These are phyloP conservation scores for Peromyscus maniculatus DNA, from an alignment of 2,113 vertebrate species.

Conservation along the genomic window DNA sequence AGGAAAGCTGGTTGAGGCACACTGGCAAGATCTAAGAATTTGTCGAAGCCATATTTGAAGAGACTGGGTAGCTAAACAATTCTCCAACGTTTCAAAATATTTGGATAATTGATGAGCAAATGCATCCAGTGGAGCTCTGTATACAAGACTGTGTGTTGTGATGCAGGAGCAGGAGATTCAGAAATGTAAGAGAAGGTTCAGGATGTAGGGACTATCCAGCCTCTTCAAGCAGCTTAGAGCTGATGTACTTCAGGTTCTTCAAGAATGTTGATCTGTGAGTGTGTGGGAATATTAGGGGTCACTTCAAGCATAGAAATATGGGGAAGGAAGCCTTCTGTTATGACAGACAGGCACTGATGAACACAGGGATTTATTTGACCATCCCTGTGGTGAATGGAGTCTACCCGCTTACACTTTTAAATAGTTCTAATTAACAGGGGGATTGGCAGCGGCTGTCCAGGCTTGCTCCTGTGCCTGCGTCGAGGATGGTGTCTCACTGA, in stretches of 20 bases:
- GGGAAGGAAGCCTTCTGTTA: neutral
- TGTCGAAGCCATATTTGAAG: neutral
- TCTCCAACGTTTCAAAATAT: neutral
- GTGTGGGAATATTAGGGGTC: neutral
- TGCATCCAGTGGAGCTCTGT: neutral
- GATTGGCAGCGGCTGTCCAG: neutral
- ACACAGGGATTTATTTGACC: rapidly evolving
- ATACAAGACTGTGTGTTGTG: neutral
- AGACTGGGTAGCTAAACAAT: neutral
- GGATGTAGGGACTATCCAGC: neutral
- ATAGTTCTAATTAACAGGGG: neutral
- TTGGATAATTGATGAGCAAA: neutral
- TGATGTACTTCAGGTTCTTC: neutral
- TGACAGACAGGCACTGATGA: rapidly evolving
- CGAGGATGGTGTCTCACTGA: neutral
- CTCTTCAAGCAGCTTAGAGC: neutral
- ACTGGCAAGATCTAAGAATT: neutral
- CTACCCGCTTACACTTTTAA: neutral
- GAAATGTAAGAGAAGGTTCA: neutral
- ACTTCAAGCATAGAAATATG: too few species aligned
- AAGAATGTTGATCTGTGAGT: neutral
- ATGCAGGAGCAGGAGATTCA: rapidly evolving
- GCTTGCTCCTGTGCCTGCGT: rapidly evolving
- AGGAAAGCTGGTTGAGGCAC: neutral
- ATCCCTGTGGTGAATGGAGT: neutral